phyloP scores from a whole-genome alignment of 2,113 vertebrate genomes.

The Ictalurus punctatus region DNA sequence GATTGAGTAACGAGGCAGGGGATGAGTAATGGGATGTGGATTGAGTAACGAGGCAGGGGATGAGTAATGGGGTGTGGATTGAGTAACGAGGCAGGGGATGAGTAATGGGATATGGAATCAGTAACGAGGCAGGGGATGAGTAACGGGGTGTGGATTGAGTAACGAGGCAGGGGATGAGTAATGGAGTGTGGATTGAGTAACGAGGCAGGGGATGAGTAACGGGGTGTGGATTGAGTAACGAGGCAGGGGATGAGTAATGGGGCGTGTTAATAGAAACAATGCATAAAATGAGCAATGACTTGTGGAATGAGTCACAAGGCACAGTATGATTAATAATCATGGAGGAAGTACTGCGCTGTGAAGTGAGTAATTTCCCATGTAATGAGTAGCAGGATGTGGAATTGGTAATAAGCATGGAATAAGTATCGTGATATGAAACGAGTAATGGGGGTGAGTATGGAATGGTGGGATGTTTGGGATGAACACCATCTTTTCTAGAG shows the following conservation, averaged over 20 bases:
- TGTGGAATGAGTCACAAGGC: background rate
- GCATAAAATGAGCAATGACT: background rate
- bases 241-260: background rate
- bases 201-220: background rate
- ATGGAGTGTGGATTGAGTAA: rapidly evolving
- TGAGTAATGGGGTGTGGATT: background rate
- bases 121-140: background rate
- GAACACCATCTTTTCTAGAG: background rate
- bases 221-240: background rate
- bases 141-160: background rate
- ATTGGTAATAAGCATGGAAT: background rate
- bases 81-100: background rate
- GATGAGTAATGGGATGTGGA: background rate
- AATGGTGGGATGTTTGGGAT: background rate
- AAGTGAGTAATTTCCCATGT: background rate
- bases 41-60: background rate
- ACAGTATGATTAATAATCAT: background rate
- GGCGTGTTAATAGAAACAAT: too few species aligned
- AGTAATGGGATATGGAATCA: background rate
- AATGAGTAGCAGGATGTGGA: background rate
- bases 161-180: background rate
- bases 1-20: background rate
- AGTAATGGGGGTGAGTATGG: background rate
- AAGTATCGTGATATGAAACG: background rate
- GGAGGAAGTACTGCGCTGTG: background rate